Base-by-base conservation (phyloP, 1,140 invertebrate species). In the Charaxes varanes region DNA sequence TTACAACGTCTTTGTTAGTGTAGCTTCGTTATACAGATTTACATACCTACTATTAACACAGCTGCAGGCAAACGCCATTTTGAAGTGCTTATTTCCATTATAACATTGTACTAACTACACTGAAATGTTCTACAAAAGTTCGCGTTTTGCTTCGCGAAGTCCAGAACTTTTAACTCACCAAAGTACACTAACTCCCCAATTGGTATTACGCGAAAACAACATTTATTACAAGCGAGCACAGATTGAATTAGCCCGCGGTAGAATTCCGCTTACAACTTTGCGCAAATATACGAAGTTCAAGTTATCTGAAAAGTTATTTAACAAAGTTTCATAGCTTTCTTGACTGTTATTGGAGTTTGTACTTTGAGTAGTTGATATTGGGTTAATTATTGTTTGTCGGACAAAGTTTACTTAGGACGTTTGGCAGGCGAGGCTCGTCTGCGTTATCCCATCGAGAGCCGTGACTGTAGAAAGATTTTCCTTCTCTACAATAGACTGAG, bases 291-390 rank as follows among this genome's bases (percentile, higher is more conserved):
- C 64, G 53, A 68, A 83, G 68, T 83, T 80, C 74, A 83, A 83
- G 73, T 83, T 83, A 83, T 83, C 79, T 83, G 76, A 83, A 83
- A 83, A 83, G 76, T 83, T 83, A 83, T 83, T 83, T 83, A 83
- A 83, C 79, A 83, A 83, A 83, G 79, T 83, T 83, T 83, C 79
- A 83, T 83, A 80, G 79, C 76, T 80, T 80, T 83, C 72, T 71
- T 64, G 58, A 57, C 27, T 59, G 68, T 63, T 62, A 60, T 50
- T 43, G 53, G 65, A 83, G 63, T 72, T 69, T 78, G 63, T 54
- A 68, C 72, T 71, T 62, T 77, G 56, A 62, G 59, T 42, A 56
- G 54, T 62, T 42, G 47, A 57, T 51, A 73, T 80, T 72, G 61
- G 61, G 74, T 78, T 66, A 74, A 70, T 80, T 72, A 68, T 80